Conservation (phyloP, 1,140 invertebrate species). For the Wasmannia auropunctata region DNA sequence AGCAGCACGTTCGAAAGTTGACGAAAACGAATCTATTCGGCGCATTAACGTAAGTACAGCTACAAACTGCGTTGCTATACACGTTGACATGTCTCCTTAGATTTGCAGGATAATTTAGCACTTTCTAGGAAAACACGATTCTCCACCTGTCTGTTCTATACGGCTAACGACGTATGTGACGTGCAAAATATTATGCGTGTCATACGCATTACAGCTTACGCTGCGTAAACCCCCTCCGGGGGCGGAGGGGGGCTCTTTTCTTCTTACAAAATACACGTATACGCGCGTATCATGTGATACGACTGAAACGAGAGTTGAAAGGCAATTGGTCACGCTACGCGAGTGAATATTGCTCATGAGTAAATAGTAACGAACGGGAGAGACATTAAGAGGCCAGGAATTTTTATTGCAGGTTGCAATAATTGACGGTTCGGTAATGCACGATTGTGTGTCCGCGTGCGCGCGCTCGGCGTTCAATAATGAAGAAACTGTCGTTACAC, state of each 20-base stretch:
- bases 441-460: neutral
- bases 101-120: slow-evolving; percentile 19
- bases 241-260: neutral
- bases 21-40: neutral
- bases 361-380: neutral
- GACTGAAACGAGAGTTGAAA: slow-evolving; percentile 14
- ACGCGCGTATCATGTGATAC: neutral
- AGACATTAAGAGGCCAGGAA: neutral
- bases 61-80: neutral
- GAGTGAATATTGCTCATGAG: neutral
- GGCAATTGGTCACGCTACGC: slow-evolving; percentile 50
- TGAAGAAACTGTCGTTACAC: slow-evolving; percentile 8
- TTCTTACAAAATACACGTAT: neutral
- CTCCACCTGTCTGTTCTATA: neutral
- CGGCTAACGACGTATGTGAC: neutral
- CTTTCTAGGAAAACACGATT: slow-evolving; percentile 13
- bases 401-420: slow-evolving; percentile 23
- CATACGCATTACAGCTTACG: neutral
- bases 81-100: neutral
- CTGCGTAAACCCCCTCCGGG: neutral
- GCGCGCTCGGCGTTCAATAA: slow-evolving; percentile 11
- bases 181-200: slow-evolving; percentile 21
- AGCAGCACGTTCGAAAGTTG: neutral
- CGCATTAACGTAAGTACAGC: neutral
- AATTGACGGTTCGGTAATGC: slow-evolving; percentile 21